A percentile compares a stretch with the other conserved stretches of the same genome.
Evolutionary conservation across 2,888 invertebrate genomes (phyloP).

Genomic region (Eulithis testata): DNA sequence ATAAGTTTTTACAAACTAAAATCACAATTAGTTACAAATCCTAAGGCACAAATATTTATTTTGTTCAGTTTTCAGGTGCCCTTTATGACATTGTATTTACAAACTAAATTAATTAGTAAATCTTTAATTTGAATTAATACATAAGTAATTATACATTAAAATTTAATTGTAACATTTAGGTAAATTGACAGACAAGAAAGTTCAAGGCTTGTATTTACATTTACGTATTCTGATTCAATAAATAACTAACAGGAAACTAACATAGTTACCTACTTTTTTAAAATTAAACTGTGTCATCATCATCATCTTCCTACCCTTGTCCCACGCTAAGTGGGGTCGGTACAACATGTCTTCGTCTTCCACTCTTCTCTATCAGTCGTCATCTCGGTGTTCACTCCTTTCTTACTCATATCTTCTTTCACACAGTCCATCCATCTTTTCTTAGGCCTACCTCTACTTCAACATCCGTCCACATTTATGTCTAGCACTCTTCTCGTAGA

Average conservation of each 20-base stretch:
- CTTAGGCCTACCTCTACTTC: too few relatives aligned
- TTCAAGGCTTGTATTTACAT: constrained; percentile 18
- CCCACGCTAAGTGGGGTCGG: too few relatives aligned
- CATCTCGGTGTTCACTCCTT: too few relatives aligned
- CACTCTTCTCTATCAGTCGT: too few relatives aligned
- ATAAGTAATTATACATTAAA: not conserved
- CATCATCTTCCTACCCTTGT: too few relatives aligned
- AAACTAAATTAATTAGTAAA: constrained; percentile 1
- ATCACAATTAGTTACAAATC: constrained; percentile 65
- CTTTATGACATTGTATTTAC: constrained; percentile 37
- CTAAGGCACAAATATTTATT: constrained; percentile 69
- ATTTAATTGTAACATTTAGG: constrained; percentile 3
- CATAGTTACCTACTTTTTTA: not conserved
- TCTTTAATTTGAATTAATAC: not conserved
- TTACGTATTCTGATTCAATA: constrained; percentile 5
- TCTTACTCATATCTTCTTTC: too few relatives aligned
- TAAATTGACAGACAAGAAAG: constrained; percentile 7
- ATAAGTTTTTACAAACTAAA: constrained; percentile 52
- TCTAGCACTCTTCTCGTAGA: too few relatives aligned
- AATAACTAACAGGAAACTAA: constrained; percentile 3
- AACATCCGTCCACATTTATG: too few relatives aligned
- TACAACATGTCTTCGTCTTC: too few relatives aligned
- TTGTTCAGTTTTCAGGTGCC: constrained; percentile 64
- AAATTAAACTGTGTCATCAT: too few relatives aligned
- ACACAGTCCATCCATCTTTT: too few relatives aligned